A percentile compares a stretch with the other conserved stretches of the same genome.
Evolutionary conservation across 2,113 vertebrate genomes (phyloP).

Genomic region (Calonectris borealis): DNA sequence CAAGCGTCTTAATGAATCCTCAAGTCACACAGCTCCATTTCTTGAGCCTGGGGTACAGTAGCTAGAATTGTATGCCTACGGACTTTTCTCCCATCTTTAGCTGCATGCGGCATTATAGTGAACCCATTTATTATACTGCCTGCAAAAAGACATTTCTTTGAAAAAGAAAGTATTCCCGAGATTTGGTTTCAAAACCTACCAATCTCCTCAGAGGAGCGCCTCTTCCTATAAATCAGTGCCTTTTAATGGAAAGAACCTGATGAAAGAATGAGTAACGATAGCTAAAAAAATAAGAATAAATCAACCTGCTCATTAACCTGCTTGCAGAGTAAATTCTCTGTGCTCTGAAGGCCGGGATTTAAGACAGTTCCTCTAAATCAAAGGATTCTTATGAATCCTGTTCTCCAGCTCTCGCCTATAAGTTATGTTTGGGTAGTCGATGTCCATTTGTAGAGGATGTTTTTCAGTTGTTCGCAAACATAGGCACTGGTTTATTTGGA

Average conservation of each 20-base stretch:
- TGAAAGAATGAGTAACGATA: conserved; percentile 44
- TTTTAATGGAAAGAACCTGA: conserved; percentile 6
- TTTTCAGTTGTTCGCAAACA: conserved; percentile 54
- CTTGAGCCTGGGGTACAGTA: conserved; percentile 6
- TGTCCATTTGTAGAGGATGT: neutral
- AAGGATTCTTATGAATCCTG: neutral
- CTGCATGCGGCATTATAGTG: neutral
- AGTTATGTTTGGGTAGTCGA: neutral
- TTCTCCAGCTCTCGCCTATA: neutral
- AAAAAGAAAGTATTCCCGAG: neutral
- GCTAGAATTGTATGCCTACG: neutral
- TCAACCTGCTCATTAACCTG: conserved; percentile 54
- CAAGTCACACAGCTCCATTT: neutral
- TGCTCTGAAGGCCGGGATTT: conserved; percentile 23
- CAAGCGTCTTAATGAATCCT: conserved; percentile 10
- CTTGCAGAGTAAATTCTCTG: conserved; percentile 9
- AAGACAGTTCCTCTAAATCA: conserved; percentile 50
- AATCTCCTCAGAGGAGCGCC: neutral
- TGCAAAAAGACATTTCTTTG: neutral
- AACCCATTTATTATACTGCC: conserved; percentile 5
- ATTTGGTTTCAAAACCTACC: conserved; percentile 12
- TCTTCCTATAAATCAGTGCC: conserved; percentile 36
- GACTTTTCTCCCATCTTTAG: neutral
- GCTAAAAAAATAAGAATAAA: conserved; percentile 46
- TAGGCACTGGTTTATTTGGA: conserved; percentile 33